Base-by-base conservation (phyloP, 2,797 vertebrate genomes). In the Cirrhinus mrigala region DNA sequence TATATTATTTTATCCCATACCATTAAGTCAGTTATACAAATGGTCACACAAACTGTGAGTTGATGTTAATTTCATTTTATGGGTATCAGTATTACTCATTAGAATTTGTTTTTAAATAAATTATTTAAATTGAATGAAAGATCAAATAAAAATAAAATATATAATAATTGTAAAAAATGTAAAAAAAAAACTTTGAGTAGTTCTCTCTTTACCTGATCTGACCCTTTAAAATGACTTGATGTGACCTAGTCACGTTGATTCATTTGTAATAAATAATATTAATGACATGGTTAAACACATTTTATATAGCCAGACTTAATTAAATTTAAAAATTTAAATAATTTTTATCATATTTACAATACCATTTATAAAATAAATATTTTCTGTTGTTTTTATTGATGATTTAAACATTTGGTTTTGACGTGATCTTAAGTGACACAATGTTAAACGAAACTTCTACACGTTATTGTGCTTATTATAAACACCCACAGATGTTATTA, bases 371-470 rank as follows among this genome's bases (percentile, higher is more conserved):
- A 40, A 69, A 68, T 3, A 68, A 37, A 18, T 9, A 48, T 16
- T 24, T 48, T 27, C 29, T 4, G 48, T 46, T 6, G 24, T 16
- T 50, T 50, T 74, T 50, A 27, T 29, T 18, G 37, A 46, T 70
- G 9, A 50, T 74, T 29, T 29, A 8, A 74, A 52, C 8, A 74
- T 74, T 29, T 74, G 1, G n/a, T 29, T 29, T 74, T 52, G 27
- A 29, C 24, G 27, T 52, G 46, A 20, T 33, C 10, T 54, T 54
- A 29, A 33, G 73, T 15, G 74, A 22, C 27, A 75, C 24, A 40
- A 24, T 48, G 40, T 73, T 15, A 48, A 78, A 78, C 37, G 8
- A 27, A 78, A 78, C 54, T 78, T 60, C 54, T 60, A 22, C 44
- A 14, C 22, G 33, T 40, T 60, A 40, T 60, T 60, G 1, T 60